phyloP scores from a whole-genome alignment of 2,888 invertebrate genomes.

The Hecatera dysodea region DNA sequence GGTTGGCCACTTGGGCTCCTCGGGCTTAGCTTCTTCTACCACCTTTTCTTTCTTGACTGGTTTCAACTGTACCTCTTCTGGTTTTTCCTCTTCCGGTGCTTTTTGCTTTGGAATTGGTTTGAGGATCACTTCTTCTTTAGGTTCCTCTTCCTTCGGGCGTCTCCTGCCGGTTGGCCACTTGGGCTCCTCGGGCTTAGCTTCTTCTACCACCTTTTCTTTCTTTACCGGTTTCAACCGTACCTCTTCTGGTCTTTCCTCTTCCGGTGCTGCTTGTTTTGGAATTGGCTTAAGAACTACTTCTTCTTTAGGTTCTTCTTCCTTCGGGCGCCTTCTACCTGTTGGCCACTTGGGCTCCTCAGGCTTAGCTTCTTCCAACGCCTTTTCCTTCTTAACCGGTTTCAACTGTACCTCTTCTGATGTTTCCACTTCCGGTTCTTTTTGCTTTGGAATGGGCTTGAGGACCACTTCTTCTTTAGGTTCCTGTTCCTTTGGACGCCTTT shows the following conservation, averaged over 20 bases:
- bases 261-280: slow-evolving; percentile 21
- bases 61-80: not conserved
- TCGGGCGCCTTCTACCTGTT: slow-evolving; percentile 23
- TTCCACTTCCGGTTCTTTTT: not conserved
- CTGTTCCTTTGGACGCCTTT: slow-evolving; percentile 2
- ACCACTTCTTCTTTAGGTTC: slow-evolving; percentile 23
- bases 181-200: slow-evolving; percentile 21
- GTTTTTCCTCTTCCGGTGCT: not conserved
- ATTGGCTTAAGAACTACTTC: slow-evolving; percentile 35
- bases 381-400: slow-evolving; percentile 21
- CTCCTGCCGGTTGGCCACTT: slow-evolving; percentile 31
- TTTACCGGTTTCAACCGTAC: slow-evolving; percentile 17
- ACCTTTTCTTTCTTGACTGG: not conserved
- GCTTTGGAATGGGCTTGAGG: slow-evolving; percentile 13
- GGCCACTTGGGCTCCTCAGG: slow-evolving; percentile 29
- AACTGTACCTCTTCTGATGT: slow-evolving; percentile 9
- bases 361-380: slow-evolving; percentile 60
- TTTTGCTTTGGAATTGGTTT: slow-evolving; percentile 13
- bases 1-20: slow-evolving; percentile 69
- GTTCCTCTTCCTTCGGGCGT: slow-evolving; percentile 18
- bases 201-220: slow-evolving; percentile 27
- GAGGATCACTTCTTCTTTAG: slow-evolving; percentile 7
- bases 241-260: slow-evolving; percentile 26
- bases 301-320: slow-evolving; percentile 69
- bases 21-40: slow-evolving; percentile 12